Evolutionary conservation across 2,888 invertebrate species (phyloP).

Genomic region (Strigamia crassipes): DNA sequence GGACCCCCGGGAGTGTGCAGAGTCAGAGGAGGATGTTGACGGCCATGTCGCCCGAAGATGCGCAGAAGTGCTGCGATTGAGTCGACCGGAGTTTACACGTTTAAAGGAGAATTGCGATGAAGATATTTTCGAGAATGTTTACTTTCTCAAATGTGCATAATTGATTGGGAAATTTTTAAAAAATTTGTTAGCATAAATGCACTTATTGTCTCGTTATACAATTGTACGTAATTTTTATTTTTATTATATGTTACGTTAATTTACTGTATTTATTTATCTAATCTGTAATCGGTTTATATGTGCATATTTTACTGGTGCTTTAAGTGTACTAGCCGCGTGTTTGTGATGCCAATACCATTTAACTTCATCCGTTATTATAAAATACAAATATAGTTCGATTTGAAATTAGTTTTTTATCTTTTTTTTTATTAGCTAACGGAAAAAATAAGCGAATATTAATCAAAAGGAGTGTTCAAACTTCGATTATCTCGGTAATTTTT

Average conservation of each 20-base stretch:
- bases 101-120: too few relatives aligned
- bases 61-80: constrained; percentile 5
- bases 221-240: not conserved
- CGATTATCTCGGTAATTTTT: not conserved
- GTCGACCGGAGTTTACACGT: not conserved
- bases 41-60: constrained; percentile 10
- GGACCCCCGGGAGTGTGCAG: not conserved
- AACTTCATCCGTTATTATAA: not conserved
- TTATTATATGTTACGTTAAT: not conserved
- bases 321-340: not conserved
- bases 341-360: not conserved
- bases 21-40: constrained; percentile 27
- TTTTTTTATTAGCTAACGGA: not conserved
- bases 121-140: not conserved
- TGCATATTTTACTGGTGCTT: constrained; percentile 11
- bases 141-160: not conserved
- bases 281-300: constrained; percentile 6
- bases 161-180: not conserved
- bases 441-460: not conserved
- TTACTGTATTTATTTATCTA: constrained; percentile 11
- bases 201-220: not conserved
- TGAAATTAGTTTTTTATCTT: not conserved
- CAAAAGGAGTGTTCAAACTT: not conserved
- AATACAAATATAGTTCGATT: not conserved
- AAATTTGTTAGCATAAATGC: not conserved